These are phyloP conservation scores for Brachionus asplanchnoidis DNA, from an alignment of 1,140 invertebrate species.

Conservation along the genomic window DNA sequence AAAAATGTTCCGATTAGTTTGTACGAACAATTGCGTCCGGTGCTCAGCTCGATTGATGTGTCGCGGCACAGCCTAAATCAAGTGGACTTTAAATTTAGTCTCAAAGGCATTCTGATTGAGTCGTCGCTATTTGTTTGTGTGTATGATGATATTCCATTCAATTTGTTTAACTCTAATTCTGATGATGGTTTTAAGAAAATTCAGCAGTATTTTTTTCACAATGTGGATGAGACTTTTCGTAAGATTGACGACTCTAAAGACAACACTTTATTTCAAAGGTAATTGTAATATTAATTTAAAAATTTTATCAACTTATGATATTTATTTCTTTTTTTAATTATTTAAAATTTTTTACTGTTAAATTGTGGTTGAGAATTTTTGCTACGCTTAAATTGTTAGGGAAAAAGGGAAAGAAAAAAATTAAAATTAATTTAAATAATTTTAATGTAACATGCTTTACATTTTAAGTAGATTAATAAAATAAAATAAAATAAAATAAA, in stretches of 20 bases:
- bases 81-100: slow-evolving; percentile 28
- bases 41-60: not conserved
- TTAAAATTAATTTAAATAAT: too few species aligned
- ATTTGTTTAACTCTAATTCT: not conserved
- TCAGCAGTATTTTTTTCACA: not conserved
- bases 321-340: not conserved
- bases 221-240: not conserved
- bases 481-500: too few species aligned
- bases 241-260: not conserved
- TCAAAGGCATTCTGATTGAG: slow-evolving; percentile 15
- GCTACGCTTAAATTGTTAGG: too few species aligned
- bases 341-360: not conserved
- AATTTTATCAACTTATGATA: not conserved
- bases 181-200: not conserved
- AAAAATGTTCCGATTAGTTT: not conserved
- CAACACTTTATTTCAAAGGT: not conserved
- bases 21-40: slow-evolving; percentile 23
- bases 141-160: slow-evolving; percentile 32
- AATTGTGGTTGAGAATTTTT: too few species aligned
- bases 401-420: too few species aligned
- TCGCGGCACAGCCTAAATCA: not conserved
- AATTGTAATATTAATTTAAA: not conserved
- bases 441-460: too few species aligned
- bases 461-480: too few species aligned
- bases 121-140: slow-evolving; percentile 15